Evolutionary conservation across 1,140 invertebrate species (phyloP).

Genomic region (Halyomorpha halys): DNA sequence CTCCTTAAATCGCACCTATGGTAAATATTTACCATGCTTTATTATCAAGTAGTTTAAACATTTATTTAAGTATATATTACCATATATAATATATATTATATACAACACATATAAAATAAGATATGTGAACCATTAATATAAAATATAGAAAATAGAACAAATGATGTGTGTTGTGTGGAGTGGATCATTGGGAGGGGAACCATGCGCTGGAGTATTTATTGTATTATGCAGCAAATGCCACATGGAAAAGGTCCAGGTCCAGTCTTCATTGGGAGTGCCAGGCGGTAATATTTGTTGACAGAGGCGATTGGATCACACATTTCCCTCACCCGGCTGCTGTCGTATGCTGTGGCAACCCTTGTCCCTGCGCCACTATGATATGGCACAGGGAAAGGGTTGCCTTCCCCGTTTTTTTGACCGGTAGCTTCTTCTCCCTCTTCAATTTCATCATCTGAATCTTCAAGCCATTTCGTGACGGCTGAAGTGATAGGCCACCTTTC

Average conservation of each 20-base stretch:
- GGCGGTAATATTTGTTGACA: slow-evolving; percentile 28
- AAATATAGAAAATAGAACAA: slow-evolving; percentile 18
- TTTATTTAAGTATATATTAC: slow-evolving; percentile 16
- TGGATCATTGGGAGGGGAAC: not conserved
- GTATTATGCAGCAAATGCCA: slow-evolving; percentile 32
- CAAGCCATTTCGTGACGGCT: slow-evolving; percentile 34
- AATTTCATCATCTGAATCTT: slow-evolving; percentile 30
- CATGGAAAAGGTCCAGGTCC: slow-evolving; percentile 25
- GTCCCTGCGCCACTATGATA: slow-evolving; percentile 32
- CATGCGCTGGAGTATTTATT: slow-evolving; percentile 22
- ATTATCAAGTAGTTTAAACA: slow-evolving; percentile 12
- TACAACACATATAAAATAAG: slow-evolving; percentile 24
- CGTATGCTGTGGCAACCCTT: slow-evolving; percentile 29
- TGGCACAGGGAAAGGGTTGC: slow-evolving; percentile 37
- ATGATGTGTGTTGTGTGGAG: slow-evolving; percentile 11
- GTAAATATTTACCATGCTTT: not conserved
- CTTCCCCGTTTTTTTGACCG: slow-evolving; percentile 36
- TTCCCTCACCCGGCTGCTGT: slow-evolving; percentile 20
- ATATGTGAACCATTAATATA: slow-evolving; percentile 24
- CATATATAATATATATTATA: slow-evolving; percentile 19
- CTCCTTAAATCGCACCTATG: slow-evolving; percentile 6
- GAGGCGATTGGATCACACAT: slow-evolving; percentile 28
- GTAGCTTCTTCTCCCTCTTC: slow-evolving; percentile 30
- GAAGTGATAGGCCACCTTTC: slow-evolving; percentile 30
- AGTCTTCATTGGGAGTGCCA: slow-evolving; percentile 21